Base-by-base conservation (phyloP, 2,888 invertebrate species). In the Osmoderma eremita region DNA sequence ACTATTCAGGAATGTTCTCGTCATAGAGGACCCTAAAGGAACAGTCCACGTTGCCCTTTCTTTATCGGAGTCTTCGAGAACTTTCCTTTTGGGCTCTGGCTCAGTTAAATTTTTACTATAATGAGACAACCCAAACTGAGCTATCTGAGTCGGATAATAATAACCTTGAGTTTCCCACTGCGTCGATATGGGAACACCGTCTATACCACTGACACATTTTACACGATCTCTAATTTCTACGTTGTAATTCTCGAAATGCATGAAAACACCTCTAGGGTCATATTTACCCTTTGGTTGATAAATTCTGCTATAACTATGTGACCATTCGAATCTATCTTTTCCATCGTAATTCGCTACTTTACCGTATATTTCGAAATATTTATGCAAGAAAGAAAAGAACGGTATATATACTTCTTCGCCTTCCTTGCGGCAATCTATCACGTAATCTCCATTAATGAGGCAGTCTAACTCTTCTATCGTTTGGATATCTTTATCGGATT, bases 121-220 rank as follows among this genome's bases (percentile, higher is more conserved):
- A 83, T 99, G 99, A 8, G 97, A 95, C 65, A 99, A 83, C 0
- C 96, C 99, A 81, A 95, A 99, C 82, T 99, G 99, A 4, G 98
- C 97, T 72, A 99, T 97, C 84, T 99, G 98, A 0, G 97, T 98
- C 0, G 98, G 97, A 83, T 99, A 99, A 82, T 91, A 96, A 82
- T 98, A 98, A 0, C 98, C 98, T 70, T 90, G 89, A 38, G 92
- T 91, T 75, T 96, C 94, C 99, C 99, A 99, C 79, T 97, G 97
- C 0, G 93, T 95, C n/a, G 95, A 95, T 63, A 97, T 91, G 0
- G 97, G 97, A 13, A 97, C 96, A 76, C 97, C 97, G 78, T 96
- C 94, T 12, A 88, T 88, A 0, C 93, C 98, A 82, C 94, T 96
- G 75, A 99, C 92, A 81, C 97, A 98, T 82, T 97, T 96, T 0